A percentile compares a stretch with the other conserved stretches of the same genome.
phyloP scores from a whole-genome alignment of 2,113 vertebrate genomes.

The Chionodraco myersi region DNA sequence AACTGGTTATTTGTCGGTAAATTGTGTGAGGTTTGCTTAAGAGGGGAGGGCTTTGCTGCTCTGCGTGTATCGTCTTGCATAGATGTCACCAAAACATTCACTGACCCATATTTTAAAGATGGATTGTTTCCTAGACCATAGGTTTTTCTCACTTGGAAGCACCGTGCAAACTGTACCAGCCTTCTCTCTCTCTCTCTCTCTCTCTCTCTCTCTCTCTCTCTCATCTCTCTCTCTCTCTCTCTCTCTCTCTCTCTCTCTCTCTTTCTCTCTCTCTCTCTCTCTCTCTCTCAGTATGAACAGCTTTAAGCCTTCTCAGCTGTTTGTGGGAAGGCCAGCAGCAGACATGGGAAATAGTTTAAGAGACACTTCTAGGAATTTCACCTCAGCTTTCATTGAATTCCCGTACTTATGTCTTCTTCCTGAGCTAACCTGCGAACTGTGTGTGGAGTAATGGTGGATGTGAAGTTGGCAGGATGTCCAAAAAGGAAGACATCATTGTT shows the following conservation, averaged over 20 bases:
- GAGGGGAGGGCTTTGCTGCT: constrained; percentile 7
- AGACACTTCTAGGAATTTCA: constrained; percentile 19
- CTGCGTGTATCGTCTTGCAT: constrained; percentile 60
- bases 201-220: too few relatives aligned
- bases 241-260: too few relatives aligned
- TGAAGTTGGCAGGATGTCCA: constrained; percentile 42
- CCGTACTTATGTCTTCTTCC: constrained; percentile 2
- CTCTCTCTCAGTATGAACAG: constrained; percentile 7
- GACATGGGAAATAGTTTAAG: not conserved
- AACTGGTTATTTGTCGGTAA: constrained; percentile 22
- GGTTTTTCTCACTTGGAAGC: not conserved
- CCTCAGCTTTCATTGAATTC: constrained; percentile 31
- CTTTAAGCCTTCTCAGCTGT: constrained; percentile 49
- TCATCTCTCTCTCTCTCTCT: too few relatives aligned
- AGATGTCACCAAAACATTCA: constrained; percentile 48
- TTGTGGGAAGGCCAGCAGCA: constrained; percentile 21
- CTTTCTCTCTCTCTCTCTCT: too few relatives aligned
- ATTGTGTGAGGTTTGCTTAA: not conserved
- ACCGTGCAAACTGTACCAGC: constrained; percentile 5
- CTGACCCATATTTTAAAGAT: constrained; percentile 65
- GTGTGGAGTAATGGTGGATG: constrained; percentile 1
- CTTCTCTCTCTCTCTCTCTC: too few relatives aligned
- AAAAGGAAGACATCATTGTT: constrained; percentile 55
- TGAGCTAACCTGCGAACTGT: constrained; percentile 1
- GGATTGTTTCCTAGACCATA: constrained; percentile 13